Evolutionary conservation across 2,797 vertebrate species (phyloP).

Genomic region (Lemur catta): DNA sequence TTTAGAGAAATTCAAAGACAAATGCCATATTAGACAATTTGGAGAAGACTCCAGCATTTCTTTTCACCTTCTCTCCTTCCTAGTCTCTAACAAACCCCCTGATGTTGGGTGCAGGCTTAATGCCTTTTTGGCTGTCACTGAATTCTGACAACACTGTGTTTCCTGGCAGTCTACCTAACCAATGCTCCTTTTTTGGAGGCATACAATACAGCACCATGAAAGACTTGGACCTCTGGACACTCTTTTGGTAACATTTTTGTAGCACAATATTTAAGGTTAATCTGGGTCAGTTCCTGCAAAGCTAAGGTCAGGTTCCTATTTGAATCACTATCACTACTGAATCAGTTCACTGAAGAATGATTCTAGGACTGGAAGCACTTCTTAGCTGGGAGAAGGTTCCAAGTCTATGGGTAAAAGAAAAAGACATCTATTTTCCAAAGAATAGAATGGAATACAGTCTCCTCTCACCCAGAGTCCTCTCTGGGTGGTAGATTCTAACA

Average conservation of each 20-base stretch:
- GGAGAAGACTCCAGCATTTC: background rate
- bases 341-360: background rate
- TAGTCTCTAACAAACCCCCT: background rate
- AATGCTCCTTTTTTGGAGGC: background rate
- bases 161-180: background rate
- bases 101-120: background rate
- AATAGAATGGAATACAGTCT: background rate
- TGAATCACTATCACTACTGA: background rate
- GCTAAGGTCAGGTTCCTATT: background rate
- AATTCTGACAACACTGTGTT: background rate
- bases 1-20: constrained; percentile 1
- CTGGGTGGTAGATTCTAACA: background rate
- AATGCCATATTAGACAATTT: background rate
- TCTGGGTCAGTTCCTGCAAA: background rate
- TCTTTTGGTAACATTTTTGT: background rate
- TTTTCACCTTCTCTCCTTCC: background rate
- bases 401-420: background rate
- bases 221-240: background rate
- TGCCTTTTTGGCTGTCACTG: background rate
- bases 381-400: background rate
- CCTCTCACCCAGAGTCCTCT: background rate
- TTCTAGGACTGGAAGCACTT: background rate
- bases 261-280: background rate
- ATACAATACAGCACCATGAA: background rate
- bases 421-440: background rate